Conservation (phyloP, 2,113 vertebrate species). For the Hemiprocne comata region DNA sequence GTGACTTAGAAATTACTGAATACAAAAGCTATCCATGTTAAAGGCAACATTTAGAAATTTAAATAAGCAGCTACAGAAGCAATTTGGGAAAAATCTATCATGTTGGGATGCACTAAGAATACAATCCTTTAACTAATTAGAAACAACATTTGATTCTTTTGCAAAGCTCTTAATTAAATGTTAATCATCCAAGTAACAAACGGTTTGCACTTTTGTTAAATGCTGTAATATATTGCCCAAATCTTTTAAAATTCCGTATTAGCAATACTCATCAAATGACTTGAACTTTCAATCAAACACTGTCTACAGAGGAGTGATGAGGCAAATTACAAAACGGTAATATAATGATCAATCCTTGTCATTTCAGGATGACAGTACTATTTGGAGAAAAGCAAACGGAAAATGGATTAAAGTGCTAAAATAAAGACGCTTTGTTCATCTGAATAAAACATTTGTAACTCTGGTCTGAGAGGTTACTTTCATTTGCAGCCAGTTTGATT, state of each 20-base stretch:
- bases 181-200: not conserved
- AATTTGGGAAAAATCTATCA: not conserved
- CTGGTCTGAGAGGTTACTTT: slow-evolving; percentile 57
- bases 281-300: slow-evolving; percentile 64
- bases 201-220: not conserved
- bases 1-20: not conserved
- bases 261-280: slow-evolving; percentile 19
- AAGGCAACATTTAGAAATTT: not conserved
- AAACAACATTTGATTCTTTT: not conserved
- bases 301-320: slow-evolving; percentile 48
- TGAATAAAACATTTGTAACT: slow-evolving; percentile 70
- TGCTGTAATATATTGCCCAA: not conserved
- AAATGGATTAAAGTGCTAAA: slow-evolving; percentile 66
- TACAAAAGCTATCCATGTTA: not conserved
- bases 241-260: not conserved
- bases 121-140: not conserved
- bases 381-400: slow-evolving; percentile 35
- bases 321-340: slow-evolving; percentile 58
- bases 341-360: slow-evolving; percentile 72
- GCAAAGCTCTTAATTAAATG: slow-evolving; percentile 17
- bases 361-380: slow-evolving; percentile 64
- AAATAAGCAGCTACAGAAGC: not conserved
- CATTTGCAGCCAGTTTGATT: slow-evolving; percentile 64
- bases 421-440: slow-evolving; percentile 67
- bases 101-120: not conserved